These are phyloP conservation scores for Drosophila repleta DNA, from an alignment of 1,140 invertebrate species.

Conservation along the genomic window DNA sequence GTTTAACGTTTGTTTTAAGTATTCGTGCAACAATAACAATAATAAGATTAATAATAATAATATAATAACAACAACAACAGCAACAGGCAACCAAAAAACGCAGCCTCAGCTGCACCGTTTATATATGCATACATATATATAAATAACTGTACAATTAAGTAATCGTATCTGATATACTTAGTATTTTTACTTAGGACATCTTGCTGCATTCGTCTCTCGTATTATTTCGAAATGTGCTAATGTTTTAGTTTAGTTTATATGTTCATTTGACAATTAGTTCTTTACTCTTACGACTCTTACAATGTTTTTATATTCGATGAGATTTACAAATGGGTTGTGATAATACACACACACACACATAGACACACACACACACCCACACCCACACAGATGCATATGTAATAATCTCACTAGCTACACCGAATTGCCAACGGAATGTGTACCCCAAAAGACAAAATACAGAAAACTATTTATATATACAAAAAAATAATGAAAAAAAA, in stretches of 20 bases:
- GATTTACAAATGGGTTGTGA: conserved; percentile 31
- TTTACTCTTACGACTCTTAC: neutral
- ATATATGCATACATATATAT: conserved; percentile 39
- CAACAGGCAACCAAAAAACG: conserved; percentile 62
- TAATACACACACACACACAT: conserved; percentile 14
- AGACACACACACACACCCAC: conserved; percentile 1
- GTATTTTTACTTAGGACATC: conserved; percentile 47
- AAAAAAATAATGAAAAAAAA: neutral
- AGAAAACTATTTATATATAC: neutral
- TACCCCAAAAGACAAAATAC: conserved; percentile 6
- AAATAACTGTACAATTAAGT: conserved; percentile 32
- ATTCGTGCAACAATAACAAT: conserved; percentile 22
- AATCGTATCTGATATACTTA: conserved; percentile 34
- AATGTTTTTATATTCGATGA: conserved; percentile 15
- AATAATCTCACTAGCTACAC: conserved; percentile 21
- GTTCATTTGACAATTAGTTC: conserved; percentile 28
- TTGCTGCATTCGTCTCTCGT: conserved; percentile 48
- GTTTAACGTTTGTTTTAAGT: conserved; percentile 74
- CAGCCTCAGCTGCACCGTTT: conserved; percentile 55
- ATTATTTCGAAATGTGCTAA: conserved; percentile 43
- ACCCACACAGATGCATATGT: conserved; percentile 3
- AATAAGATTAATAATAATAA: neutral
- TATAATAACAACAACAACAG: conserved; percentile 15
- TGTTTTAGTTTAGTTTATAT: conserved; percentile 47
- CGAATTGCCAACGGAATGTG: conserved; percentile 23